Percentiles rank a stretch among this genome's conserved stretches.
Conservation (phyloP, 1,140 invertebrate genomes). For the Megalonaias nervosa region DNA sequence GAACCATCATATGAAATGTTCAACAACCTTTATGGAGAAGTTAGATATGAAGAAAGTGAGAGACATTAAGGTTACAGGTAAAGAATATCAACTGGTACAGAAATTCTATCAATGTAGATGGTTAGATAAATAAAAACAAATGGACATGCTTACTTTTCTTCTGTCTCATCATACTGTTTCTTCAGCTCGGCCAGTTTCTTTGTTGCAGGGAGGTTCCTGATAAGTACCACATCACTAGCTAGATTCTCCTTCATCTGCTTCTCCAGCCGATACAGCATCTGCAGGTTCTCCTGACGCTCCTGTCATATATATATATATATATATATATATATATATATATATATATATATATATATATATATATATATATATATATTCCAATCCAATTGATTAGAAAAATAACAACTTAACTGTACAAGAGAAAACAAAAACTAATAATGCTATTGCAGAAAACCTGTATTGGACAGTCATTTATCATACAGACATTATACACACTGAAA, state of each 20-base stretch:
- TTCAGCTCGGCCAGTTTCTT: conserved; percentile 69
- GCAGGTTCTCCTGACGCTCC: conserved; percentile 68
- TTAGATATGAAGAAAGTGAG: too few relatives aligned
- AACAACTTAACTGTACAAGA: too few relatives aligned
- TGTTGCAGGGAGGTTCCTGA: conserved; percentile 67
- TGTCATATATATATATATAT: conserved; percentile 30
- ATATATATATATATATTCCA: not conserved
- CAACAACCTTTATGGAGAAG: too few relatives aligned
- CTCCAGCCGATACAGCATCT: conserved; percentile 60
- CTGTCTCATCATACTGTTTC: conserved; percentile 70
- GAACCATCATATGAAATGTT: too few relatives aligned
- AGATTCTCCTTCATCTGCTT: conserved; percentile 64
- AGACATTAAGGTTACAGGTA: too few relatives aligned
- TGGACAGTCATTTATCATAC: too few relatives aligned
- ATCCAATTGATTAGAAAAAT: not conserved
- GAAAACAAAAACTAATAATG: too few relatives aligned
- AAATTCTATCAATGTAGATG: too few relatives aligned
- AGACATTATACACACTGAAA: too few relatives aligned
- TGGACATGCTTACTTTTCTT: conserved; percentile 61
- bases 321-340: not conserved
- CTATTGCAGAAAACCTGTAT: too few relatives aligned
- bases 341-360: not conserved
- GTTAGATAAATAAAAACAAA: too few relatives aligned
- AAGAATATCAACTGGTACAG: too few relatives aligned
- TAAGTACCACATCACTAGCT: conserved; percentile 64